Conservation (phyloP, 2,797 vertebrate genomes). For the Alexandromys oeconomus region DNA sequence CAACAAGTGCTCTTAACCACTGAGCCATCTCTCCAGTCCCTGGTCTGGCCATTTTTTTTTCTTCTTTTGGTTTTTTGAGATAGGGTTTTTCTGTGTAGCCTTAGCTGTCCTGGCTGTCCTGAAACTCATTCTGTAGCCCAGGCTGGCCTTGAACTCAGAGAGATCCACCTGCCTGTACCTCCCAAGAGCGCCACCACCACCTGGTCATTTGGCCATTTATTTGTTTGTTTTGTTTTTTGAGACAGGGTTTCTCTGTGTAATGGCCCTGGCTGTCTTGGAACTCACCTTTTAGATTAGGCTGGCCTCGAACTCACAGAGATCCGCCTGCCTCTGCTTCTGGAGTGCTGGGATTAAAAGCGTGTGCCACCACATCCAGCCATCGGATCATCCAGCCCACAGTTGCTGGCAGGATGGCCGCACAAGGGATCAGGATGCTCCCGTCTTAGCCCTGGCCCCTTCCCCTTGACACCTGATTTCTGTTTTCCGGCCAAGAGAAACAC, state of each 20-base stretch:
- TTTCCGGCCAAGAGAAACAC: background rate
- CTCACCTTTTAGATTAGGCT: no score
- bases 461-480: background rate
- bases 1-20: background rate
- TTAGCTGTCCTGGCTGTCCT: no score
- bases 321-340: background rate
- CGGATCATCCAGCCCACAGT: no score
- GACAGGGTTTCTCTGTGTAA: background rate
- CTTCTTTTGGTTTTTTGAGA: background rate
- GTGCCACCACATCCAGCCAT: background rate
- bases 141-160: no score
- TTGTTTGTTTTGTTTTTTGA: background rate
- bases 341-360: background rate
- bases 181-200: background rate
- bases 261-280: no score
- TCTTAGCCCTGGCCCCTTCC: background rate
- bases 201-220: no score
- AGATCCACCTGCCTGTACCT: background rate
- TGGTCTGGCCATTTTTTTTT: background rate
- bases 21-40: background rate
- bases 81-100: background rate
- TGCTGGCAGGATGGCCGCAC: fast-evolving
- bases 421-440: fast-evolving
- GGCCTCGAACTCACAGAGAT: no score
- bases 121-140: no score